Conservation (phyloP, 2,113 vertebrate species). For the Phyllostomus hastatus region DNA sequence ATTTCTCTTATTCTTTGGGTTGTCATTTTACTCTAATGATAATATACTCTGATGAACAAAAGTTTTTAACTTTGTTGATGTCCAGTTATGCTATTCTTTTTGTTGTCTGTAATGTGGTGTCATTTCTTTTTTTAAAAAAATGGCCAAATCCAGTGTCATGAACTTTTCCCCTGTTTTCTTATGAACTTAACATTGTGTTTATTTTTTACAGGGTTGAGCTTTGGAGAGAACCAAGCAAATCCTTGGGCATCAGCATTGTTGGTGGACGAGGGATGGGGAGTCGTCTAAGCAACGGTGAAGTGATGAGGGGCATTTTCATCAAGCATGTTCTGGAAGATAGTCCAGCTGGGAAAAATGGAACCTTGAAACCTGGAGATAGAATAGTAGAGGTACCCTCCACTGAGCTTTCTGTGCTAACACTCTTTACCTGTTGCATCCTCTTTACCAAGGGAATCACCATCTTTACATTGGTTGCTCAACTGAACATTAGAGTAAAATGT, state of each 20-base stretch:
- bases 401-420: neutral
- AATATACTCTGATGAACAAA: neutral
- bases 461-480: neutral
- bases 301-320: conserved; percentile 99
- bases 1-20: neutral
- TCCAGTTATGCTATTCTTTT: neutral
- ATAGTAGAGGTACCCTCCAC: conserved; percentile 90
- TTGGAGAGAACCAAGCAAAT: conserved; percentile 92
- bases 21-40: neutral
- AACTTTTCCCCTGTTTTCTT: neutral
- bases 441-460: neutral
- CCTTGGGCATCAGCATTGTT: conserved; percentile 97
- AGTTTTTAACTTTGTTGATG: neutral
- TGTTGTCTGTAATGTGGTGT: neutral
- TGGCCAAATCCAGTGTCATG: neutral
- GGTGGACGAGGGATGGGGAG: conserved; percentile 98
- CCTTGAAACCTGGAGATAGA: conserved; percentile 95
- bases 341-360: conserved; percentile 94
- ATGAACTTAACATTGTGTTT: neutral
- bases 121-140: neutral
- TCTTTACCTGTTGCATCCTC: neutral
- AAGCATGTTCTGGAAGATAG: conserved; percentile 98
- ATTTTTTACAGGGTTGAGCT: conserved; percentile 89
- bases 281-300: conserved; percentile 94
- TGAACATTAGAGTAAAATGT: neutral